Percentiles rank a stretch among this genome's conserved stretches.
Evolutionary conservation across 2,797 vertebrate genomes (phyloP).

Genomic region (Hippoglossus hippoglossus): DNA sequence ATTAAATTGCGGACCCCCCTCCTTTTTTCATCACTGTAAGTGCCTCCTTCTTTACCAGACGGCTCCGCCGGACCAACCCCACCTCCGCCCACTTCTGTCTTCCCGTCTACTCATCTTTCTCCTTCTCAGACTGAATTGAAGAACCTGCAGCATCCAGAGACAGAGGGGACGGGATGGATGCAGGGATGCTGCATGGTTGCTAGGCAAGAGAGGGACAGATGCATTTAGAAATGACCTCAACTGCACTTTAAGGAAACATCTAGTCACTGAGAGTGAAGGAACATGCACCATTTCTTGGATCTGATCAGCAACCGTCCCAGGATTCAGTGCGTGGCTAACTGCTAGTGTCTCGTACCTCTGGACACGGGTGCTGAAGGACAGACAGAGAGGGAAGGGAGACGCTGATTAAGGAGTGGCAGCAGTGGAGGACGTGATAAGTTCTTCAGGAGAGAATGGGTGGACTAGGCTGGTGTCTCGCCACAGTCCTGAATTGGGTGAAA

Average conservation of each 20-base stretch:
- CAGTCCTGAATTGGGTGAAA: slow-evolving; percentile 90
- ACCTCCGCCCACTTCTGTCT: slow-evolving; percentile 63
- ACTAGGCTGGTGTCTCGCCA: slow-evolving; percentile 89
- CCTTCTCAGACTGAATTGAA: slow-evolving; percentile 48
- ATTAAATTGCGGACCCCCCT: slow-evolving; percentile 65
- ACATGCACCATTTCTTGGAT: slow-evolving; percentile 14
- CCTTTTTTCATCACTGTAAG: slow-evolving; percentile 76
- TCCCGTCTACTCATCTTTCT: slow-evolving; percentile 39
- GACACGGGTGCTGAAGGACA: slow-evolving; percentile 37
- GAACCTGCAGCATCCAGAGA: slow-evolving; percentile 75
- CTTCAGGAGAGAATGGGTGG: slow-evolving; percentile 85
- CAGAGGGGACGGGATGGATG: slow-evolving; percentile 12
- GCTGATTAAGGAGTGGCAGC: slow-evolving; percentile 16
- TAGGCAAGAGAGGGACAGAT: slow-evolving; percentile 15
- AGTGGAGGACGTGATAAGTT: slow-evolving; percentile 50
- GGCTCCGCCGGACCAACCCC: slow-evolving; percentile 57
- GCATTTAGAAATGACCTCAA: slow-evolving; percentile 18
- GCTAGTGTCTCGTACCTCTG: neutral
- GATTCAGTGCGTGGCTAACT: slow-evolving; percentile 8
- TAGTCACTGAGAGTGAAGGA: slow-evolving; percentile 13
- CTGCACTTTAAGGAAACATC: slow-evolving; percentile 16
- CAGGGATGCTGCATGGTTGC: slow-evolving; percentile 55
- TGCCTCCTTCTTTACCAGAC: slow-evolving; percentile 66
- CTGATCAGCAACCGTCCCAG: neutral
- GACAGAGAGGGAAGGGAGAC: slow-evolving; percentile 26